These are phyloP conservation scores for Drosophila sp. DNA, from an alignment of 1,140 invertebrate species.

Conservation along the genomic window DNA sequence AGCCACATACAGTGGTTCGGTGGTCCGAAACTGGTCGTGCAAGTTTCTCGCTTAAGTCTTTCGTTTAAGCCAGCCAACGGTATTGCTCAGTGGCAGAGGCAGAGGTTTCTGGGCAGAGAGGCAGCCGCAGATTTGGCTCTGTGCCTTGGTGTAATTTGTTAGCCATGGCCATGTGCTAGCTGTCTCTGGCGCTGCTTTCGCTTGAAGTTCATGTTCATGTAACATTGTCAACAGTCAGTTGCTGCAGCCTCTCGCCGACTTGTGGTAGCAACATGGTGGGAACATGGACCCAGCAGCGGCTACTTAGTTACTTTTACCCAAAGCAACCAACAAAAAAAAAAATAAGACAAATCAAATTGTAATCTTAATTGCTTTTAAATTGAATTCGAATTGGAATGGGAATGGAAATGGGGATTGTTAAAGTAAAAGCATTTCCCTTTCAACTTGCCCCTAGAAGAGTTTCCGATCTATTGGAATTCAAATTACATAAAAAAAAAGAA, in stretches of 20 bases:
- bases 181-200: slow-evolving; percentile 66
- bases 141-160: slow-evolving; percentile 71
- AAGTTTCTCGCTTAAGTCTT: slow-evolving; percentile 82
- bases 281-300: slow-evolving; percentile 16
- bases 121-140: slow-evolving; percentile 17
- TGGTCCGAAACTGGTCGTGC: slow-evolving; percentile 70
- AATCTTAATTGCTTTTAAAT: slow-evolving; percentile 78
- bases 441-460: slow-evolving; percentile 19
- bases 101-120: slow-evolving; percentile 13
- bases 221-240: slow-evolving; percentile 75
- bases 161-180: slow-evolving; percentile 24
- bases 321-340: slow-evolving; percentile 18
- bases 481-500: slow-evolving; percentile 37
- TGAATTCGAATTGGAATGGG: slow-evolving; percentile 61
- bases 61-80: slow-evolving; percentile 76
- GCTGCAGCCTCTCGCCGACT: slow-evolving; percentile 36
- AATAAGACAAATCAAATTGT: slow-evolving; percentile 27
- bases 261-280: slow-evolving; percentile 41
- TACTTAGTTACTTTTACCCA: slow-evolving; percentile 62
- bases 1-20: slow-evolving; percentile 26
- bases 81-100: slow-evolving; percentile 49
- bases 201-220: slow-evolving; percentile 77
- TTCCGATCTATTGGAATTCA: slow-evolving; percentile 42
- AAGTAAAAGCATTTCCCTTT: slow-evolving; percentile 79
- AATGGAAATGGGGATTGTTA: slow-evolving; percentile 53